Percentiles rank a stretch among this genome's conserved stretches.
Conservation (phyloP, 2,797 vertebrate genomes). For the Cirrhinus molitorella region DNA sequence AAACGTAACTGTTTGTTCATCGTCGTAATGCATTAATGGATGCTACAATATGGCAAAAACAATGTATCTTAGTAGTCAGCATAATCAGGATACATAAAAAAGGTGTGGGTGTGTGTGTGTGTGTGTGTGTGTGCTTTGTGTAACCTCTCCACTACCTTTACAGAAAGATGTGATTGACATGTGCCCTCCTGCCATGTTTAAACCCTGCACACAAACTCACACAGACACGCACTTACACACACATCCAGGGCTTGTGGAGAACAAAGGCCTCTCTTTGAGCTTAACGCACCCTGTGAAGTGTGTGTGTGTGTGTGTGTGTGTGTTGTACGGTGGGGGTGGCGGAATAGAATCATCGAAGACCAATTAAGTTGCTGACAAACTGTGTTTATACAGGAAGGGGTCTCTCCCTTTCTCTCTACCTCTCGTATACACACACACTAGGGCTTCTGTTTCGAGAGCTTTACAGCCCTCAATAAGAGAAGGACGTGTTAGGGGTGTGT, state of each 20-base stretch:
- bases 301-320: constrained; percentile 24
- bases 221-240: constrained; percentile 11
- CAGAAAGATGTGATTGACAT: constrained; percentile 41
- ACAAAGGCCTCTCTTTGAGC: constrained; percentile 59
- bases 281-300: constrained; percentile 49
- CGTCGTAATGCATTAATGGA: neutral
- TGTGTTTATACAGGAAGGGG: constrained; percentile 64
- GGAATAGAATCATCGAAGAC: constrained; percentile 61
- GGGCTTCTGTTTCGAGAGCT: constrained; percentile 56
- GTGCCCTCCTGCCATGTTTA: constrained; percentile 37
- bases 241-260: constrained; percentile 43
- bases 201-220: constrained; percentile 33
- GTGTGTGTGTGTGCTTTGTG: constrained; percentile 18
- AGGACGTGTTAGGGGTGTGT: constrained; percentile 41
- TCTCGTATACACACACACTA: constrained; percentile 41
- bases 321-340: constrained; percentile 44
- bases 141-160: constrained; percentile 10
- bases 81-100: neutral
- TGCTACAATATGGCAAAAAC: neutral
- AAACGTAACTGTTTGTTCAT: too few species aligned
- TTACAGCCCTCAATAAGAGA: constrained; percentile 58
- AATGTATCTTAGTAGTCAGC: neutral
- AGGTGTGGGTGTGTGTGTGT: constrained; percentile 6
- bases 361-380: constrained; percentile 70
- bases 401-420: constrained; percentile 50